Base-by-base conservation (phyloP, 2,888 invertebrate genomes). In the Nudaria mundana region DNA sequence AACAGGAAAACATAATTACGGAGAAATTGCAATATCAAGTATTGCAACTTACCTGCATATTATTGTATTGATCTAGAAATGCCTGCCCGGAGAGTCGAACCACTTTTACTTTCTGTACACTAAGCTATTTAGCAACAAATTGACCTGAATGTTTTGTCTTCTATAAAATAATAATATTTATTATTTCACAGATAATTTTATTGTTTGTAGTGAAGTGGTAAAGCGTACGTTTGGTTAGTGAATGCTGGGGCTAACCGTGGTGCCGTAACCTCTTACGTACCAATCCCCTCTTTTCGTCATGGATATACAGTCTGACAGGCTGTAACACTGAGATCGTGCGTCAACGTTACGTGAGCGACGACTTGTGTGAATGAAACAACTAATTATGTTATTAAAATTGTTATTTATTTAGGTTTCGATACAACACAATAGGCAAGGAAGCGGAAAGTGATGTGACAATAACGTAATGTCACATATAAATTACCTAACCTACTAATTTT, bases 181-280 rank as follows among this genome's bases (percentile, higher is more conserved):
- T 65, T 64, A 59, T 65, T 74, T 76, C 69, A 65, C 69, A 74
- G 59, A 68, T 56, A 63, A 61, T 66, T 52, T 63, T 66, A 49
- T 55, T 54, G 48, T 62, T 62, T 65, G 58, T 45, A 64, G 67
- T 72, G 68, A 63, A 72, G 73, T 80, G 82, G 66, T 58, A 34
- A 34, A 59, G 62, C 44, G 66, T 58, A 57, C 74, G 81, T 65
- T 67, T 70, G 68, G 62, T 55, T 69, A 64, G 80, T 66, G 84
- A 85, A 74, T 85, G 86, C 69, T 76, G 67, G 61, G 56, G 55
- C 65, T 48, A 44, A 53, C 56, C 31, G 40, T 60, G 58, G 72
- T 85, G 82, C 77, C 71, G 81, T 85, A 87, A 88, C 83, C 75
- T 80, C 85, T 87, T 87, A 87, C 86, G 82, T 81, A 87, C 39